Evolutionary conservation across 2,113 vertebrate genomes (phyloP), one percentile per base, ranked within the genome.

Genomic region (Ascaphus truei): DNA sequence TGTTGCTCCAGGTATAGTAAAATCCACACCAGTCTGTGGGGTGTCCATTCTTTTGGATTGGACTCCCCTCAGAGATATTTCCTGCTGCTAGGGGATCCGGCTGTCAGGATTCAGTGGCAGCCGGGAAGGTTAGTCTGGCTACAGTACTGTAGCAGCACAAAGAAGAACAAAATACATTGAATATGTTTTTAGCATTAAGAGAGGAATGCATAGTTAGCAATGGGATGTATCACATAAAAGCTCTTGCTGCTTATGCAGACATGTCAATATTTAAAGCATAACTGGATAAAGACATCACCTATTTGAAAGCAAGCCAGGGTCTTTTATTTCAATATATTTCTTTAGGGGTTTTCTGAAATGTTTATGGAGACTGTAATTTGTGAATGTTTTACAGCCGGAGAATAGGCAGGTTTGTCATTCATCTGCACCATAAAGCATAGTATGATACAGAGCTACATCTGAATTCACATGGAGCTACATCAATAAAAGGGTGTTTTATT

Each of bases 401-500:
- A 39, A 52, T 29, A 52, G 56, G 23, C 56, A 51, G 33, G 48
- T 61, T 51, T 60, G 16, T 45, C 30, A 31, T 69, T 69, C 55
- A 51, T 60, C 23, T 51, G 56, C 66, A 59, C 18, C 23, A 69
- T 60, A 69, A 69, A 60, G 45, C 56, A 68, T 50, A 27, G 47
- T 68, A 59, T 50, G 55, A 69, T 48, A 39, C 57, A 52, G 33
- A n/a, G 20, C 33, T 47, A 39, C 15, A 50, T 61, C 47, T 60
- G 45, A 60, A 51, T 51, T 71, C 45, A 71, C 55, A 61, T 52
- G 39, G 31, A 23, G 43, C 18, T 27, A 71, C 67, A 52, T 71
- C 23, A 51, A 71, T 61, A 71, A 61, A 61, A 52, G 48, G 33
- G 31, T 71, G 45, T 71, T 52, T 61, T 71, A 71, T 61, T 61